Percentiles rank a stretch among this genome's conserved stretches.
phyloP scores from a whole-genome alignment of 1,140 invertebrate species.

The Ganaspis sp. region DNA sequence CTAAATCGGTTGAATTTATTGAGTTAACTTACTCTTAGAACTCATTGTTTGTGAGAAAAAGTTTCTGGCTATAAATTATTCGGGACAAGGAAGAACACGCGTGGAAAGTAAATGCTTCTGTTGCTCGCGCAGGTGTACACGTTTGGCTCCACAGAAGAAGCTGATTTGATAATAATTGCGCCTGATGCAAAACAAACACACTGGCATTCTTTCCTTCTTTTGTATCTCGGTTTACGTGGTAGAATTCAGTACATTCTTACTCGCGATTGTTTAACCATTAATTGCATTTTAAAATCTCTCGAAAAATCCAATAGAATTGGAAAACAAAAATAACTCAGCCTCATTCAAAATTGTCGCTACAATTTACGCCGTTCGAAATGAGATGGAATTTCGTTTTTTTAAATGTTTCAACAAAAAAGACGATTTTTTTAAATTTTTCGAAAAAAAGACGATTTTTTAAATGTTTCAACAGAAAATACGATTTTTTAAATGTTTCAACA shows the following conservation, averaged over 20 bases:
- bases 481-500: too few relatives aligned
- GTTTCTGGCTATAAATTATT: slow-evolving; percentile 7
- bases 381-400: too few relatives aligned
- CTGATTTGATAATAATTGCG: slow-evolving; percentile 28
- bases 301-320: neutral
- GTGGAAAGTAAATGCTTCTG: slow-evolving; percentile 16
- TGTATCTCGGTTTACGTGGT: slow-evolving; percentile 1
- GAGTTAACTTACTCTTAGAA: neutral
- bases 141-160: slow-evolving; percentile 3
- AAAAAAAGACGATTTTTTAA: too few relatives aligned
- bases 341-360: too few relatives aligned
- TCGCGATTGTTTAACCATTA: slow-evolving; percentile 13
- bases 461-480: too few relatives aligned
- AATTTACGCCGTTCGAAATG: too few relatives aligned
- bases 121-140: slow-evolving; percentile 16
- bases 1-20: neutral
- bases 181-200: slow-evolving; percentile 4
- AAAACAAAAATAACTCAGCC: neutral
- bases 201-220: slow-evolving; percentile 23
- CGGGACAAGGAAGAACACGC: slow-evolving; percentile 12
- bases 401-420: too few relatives aligned
- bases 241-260: slow-evolving; percentile 25
- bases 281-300: slow-evolving; percentile 7
- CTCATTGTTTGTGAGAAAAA: slow-evolving; percentile 1
- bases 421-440: too few relatives aligned